These are phyloP conservation scores for Chrysocyon brachyurus DNA, from an alignment of 2,797 vertebrate species.

Conservation along the genomic window DNA sequence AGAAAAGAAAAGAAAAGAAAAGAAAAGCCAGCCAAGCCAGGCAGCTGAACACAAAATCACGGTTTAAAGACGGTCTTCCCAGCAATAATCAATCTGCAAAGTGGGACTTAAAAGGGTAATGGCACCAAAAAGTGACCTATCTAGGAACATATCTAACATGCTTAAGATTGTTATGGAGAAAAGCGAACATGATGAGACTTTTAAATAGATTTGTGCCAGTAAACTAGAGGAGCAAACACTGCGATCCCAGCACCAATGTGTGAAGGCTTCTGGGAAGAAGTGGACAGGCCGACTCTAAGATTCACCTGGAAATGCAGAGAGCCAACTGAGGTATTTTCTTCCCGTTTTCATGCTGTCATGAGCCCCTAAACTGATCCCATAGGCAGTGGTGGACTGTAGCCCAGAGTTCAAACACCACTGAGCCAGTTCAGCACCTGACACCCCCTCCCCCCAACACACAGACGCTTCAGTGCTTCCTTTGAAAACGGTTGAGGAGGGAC, in stretches of 20 bases:
- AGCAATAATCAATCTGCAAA: not conserved
- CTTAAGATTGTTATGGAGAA: not conserved
- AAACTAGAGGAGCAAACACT: not conserved
- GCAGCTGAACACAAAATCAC: not conserved
- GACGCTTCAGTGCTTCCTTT: not conserved
- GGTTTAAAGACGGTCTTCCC: not conserved
- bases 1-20: too few relatives aligned
- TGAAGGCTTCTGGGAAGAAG: not conserved
- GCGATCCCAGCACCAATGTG: not conserved
- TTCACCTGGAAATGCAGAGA: not conserved
- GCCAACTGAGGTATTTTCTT: too few relatives aligned
- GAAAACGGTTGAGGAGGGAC: not conserved
- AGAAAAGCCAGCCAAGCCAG: not conserved
- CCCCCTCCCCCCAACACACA: not conserved
- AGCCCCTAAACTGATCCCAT: not conserved
- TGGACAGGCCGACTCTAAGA: not conserved
- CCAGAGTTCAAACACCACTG: not conserved
- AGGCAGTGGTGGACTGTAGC: not conserved
- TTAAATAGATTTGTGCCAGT: not conserved
- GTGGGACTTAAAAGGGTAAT: not conserved
- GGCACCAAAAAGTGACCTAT: not conserved
- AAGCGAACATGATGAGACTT: not conserved
- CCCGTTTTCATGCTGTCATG: not conserved
- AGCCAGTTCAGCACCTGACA: not conserved
- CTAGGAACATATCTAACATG: not conserved